These are phyloP conservation scores for Ephialtes manifestator DNA, from an alignment of 2,888 invertebrate species.

Conservation along the genomic window DNA sequence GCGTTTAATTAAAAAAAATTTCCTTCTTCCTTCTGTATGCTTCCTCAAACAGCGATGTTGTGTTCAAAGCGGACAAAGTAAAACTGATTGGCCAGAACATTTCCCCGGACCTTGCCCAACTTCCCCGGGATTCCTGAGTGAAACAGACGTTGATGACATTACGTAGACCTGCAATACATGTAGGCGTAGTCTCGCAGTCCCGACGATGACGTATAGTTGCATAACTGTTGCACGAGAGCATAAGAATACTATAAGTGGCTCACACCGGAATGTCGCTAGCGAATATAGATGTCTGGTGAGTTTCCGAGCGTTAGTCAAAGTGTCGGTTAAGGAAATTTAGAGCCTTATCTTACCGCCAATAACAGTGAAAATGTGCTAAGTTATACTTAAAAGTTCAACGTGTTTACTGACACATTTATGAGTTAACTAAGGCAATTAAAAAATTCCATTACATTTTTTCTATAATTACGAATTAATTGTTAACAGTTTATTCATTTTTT, in stretches of 20 bases:
- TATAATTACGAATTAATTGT: too few species aligned
- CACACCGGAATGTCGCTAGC: constrained; percentile 52
- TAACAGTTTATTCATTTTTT: too few species aligned
- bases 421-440: too few species aligned
- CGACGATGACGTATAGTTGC: constrained; percentile 64
- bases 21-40: constrained; percentile 8
- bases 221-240: constrained; percentile 57
- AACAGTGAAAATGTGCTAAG: not conserved
- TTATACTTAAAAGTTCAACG: too few species aligned
- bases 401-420: too few species aligned
- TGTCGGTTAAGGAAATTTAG: not conserved
- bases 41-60: not conserved
- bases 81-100: constrained; percentile 22
- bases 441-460: too few species aligned
- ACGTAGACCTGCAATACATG: constrained; percentile 1
- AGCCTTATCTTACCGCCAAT: not conserved
- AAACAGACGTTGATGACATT: constrained; percentile 16
- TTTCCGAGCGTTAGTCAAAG: constrained; percentile 38
- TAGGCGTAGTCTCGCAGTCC: constrained; percentile 46
- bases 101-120: constrained; percentile 66
- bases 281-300: constrained; percentile 38
- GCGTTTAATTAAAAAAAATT: not conserved
- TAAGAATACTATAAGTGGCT: constrained; percentile 52
- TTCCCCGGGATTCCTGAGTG: constrained; percentile 44
- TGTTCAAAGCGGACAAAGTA: not conserved